Evolutionary conservation across 2,113 vertebrate species (phyloP), one percentile per base, ranked within the genome.

Genomic region (Percina caprodes): DNA sequence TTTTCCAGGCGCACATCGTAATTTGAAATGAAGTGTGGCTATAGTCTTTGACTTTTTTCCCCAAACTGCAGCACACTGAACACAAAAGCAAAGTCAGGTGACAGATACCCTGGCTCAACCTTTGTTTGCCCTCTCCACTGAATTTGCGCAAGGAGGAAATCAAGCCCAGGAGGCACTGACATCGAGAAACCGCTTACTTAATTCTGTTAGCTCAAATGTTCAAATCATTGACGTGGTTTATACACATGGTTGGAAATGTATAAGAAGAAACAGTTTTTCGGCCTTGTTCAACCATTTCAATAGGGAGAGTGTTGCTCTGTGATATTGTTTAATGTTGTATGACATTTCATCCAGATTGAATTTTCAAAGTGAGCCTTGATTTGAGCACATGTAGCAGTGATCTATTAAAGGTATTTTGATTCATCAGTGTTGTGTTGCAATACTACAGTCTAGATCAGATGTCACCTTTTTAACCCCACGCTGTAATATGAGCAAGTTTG

Each of bases 51-150:
- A 54, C 78, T 79, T 73, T 42, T 82, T 56, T n/a, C 35, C 46
- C 59, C 49, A 49, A 77, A 78, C 76, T 61, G 58, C 51, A 80
- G 71, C 12, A 0, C 42, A 23, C 66, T 86, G 48, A 49, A 67
- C 70, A 79, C 77, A 77, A 77, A 80, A 77, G 82, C 69, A 59
- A 71, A 85, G 81, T 90, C 85, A 84, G 80, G 75, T 86, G 89
- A 89, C 77, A 1, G 80, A 87, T 74, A 65, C 33, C 42, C 72
- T 19, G 52, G 66, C 48, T 82, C 76, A 82, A 80, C 88, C 90
- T 91, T 75, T 79, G 74, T 82, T 86, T 91, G 82, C 72, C 70
- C 86, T 88, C 77, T 21, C 52, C 42, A 9, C 69, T 74, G 73
- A 70, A 73, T 83, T 70, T 79, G 62, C 63, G 18, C 7, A 3